Conservation (phyloP, 2,113 vertebrate species). For the Salvelinus alpinus region DNA sequence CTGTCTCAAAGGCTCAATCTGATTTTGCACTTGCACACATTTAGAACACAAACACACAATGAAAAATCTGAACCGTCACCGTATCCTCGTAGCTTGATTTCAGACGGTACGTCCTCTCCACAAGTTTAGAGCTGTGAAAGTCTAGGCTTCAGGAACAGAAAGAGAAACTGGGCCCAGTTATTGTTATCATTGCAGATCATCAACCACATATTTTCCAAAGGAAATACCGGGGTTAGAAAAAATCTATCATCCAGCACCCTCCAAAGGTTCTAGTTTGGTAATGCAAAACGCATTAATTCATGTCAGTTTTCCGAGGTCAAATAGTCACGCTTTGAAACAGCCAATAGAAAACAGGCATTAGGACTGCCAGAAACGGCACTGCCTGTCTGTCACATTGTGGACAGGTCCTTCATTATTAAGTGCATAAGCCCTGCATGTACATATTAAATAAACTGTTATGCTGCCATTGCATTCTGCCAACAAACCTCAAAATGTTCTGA, state of each 20-base stretch:
- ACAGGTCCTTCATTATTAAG: too few relatives aligned
- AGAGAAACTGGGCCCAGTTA: neutral
- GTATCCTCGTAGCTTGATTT: neutral
- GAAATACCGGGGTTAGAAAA: constrained; percentile 16
- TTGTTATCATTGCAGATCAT: neutral
- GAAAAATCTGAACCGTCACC: too few relatives aligned
- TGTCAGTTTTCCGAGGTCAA: constrained; percentile 22
- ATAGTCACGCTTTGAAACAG: constrained; percentile 3
- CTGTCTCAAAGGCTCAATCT: too few relatives aligned
- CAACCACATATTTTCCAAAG: constrained; percentile 15
- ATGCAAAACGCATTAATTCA: constrained; percentile 21
- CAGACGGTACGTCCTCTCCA: neutral
- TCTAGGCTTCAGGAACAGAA: neutral
- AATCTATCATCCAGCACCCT: neutral
- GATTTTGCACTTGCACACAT: neutral
- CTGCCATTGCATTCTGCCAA: too few relatives aligned
- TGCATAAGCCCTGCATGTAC: neutral
- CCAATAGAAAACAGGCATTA: neutral
- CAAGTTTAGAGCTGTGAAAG: neutral
- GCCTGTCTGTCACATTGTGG: too few relatives aligned
- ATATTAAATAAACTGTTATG: neutral
- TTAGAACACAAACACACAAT: neutral
- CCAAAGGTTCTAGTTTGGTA: constrained; percentile 3
- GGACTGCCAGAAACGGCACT: too few relatives aligned
- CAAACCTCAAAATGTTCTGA: too few relatives aligned